Conservation (phyloP, 2,888 invertebrate species). For the Xestobium rufovillosum region DNA sequence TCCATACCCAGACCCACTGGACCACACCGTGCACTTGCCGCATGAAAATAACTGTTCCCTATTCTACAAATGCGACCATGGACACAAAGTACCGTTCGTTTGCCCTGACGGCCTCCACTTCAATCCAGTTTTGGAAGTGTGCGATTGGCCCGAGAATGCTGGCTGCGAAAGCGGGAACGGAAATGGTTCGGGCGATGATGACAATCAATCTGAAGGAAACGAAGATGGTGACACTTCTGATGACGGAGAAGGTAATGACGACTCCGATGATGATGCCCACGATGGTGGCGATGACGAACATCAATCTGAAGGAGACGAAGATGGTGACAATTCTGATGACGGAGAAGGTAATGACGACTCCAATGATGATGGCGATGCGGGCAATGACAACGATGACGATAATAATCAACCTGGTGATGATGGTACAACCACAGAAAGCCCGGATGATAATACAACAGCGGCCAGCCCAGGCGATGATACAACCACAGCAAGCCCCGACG, state of each 20-base stretch:
- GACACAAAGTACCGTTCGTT: constrained; percentile 15
- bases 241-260: too few species aligned
- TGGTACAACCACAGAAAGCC: constrained; percentile 9
- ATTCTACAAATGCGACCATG: constrained; percentile 22
- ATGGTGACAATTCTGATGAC: not conserved
- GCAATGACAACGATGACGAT: too few species aligned
- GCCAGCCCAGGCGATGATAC: not conserved
- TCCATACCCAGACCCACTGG: constrained; percentile 16
- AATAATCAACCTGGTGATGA: too few species aligned
- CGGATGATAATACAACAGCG: too few species aligned
- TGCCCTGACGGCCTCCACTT: constrained; percentile 16
- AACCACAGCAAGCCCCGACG: not conserved
- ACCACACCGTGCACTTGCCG: constrained; percentile 19
- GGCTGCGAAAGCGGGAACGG: not conserved
- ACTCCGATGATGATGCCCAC: too few species aligned
- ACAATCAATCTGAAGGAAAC: too few species aligned
- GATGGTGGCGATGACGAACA: not conserved
- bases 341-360: not conserved
- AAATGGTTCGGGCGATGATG: too few species aligned
- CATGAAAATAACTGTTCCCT: constrained; percentile 21
- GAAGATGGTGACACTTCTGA: too few species aligned
- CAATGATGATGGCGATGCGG: not conserved
- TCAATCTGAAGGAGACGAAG: not conserved
- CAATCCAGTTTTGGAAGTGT: constrained; percentile 15
- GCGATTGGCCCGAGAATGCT: constrained; percentile 16